These are phyloP conservation scores for Esox masquinongy DNA, from an alignment of 2,797 vertebrate species.

Conservation along the genomic window DNA sequence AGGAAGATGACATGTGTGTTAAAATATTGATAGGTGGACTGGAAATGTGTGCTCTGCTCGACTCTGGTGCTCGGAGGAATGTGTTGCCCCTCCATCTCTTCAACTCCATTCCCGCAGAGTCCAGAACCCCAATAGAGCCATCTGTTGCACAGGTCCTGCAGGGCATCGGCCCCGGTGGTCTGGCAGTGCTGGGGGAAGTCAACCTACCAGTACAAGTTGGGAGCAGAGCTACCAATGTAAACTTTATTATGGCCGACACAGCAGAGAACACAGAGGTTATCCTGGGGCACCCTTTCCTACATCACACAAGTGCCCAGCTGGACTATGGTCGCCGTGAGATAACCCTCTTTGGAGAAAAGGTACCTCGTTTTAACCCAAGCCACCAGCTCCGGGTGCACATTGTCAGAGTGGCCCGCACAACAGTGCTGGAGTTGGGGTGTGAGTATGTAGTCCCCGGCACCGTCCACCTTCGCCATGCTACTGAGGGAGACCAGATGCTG, in stretches of 20 bases:
- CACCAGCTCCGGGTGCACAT: neutral
- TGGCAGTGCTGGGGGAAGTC: slow-evolving; percentile 5
- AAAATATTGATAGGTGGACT: neutral
- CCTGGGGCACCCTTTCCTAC: slow-evolving; percentile 38
- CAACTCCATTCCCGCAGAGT: slow-evolving; percentile 3
- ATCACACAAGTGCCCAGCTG: neutral
- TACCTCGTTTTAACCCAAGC: neutral
- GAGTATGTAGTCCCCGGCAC: slow-evolving; percentile 25
- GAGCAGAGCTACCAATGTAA: neutral
- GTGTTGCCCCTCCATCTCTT: neutral
- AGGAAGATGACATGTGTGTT: neutral
- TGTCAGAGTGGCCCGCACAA: slow-evolving; percentile 2
- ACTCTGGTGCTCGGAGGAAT: slow-evolving; percentile 17
- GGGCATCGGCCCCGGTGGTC: neutral
- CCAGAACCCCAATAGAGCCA: neutral
- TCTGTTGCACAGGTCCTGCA: slow-evolving; percentile 8
- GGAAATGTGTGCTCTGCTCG: slow-evolving; percentile 10
- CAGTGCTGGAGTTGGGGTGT: neutral
- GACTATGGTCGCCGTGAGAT: slow-evolving; percentile 15
- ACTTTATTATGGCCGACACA: slow-evolving; percentile 30
- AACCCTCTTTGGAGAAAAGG: slow-evolving; percentile 16
- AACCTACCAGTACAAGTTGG: neutral
- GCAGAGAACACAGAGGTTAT: slow-evolving; percentile 26
- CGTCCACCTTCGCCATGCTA: neutral
- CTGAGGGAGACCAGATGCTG: slow-evolving; percentile 16